Base-by-base conservation (phyloP, 1,140 invertebrate species). In the Antheraea mylitta region DNA sequence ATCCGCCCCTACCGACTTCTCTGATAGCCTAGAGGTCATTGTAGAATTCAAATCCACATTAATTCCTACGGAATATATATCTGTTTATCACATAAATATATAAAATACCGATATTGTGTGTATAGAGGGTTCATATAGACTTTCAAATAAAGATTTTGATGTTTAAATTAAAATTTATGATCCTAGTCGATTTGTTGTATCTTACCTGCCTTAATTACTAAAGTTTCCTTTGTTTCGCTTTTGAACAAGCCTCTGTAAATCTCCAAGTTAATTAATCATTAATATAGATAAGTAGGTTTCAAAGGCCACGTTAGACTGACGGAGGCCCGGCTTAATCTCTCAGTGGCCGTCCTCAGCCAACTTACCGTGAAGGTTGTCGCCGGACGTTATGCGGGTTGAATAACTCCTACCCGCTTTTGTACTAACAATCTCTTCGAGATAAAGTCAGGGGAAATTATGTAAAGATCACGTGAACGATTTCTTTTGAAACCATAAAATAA, bases 351-450 rank as follows among this genome's bases (percentile, higher is more conserved):
- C 36, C 65, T 53, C 0, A 53, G 65, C 45, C 65, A 22, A 71
- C 59, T 64, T 67, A 66, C 69, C 60, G 37, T 67, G 62, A 71
- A 67, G 45, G 45, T 53, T 53, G 66, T 71, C 45, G 13, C 36
- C 36, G 63, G 45, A 53, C 45, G 16, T 53, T 66, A 71, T 71
- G 66, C 70, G 70, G 70, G 70, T 18, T 59, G 70, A 67, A 71
- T 71, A 71, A 71, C 64, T 67, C 61, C 66, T 60, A 64, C 48
- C 48, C 62, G 48, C 70, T 63, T 71, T 71, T 68, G 66, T 67
- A 11, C 16, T 53, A 16, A 53, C 45, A 53, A 53, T 53, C 45
- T 53, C 16, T n/a, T 1, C 9, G 11, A 13, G 45, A 53, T 53
- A 53, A 53, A 16, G 45, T 53, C 16, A 53, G 10, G 13, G 45